Evolutionary conservation across 2,113 vertebrate species (phyloP).

Genomic region (Hypomesus transpacificus): DNA sequence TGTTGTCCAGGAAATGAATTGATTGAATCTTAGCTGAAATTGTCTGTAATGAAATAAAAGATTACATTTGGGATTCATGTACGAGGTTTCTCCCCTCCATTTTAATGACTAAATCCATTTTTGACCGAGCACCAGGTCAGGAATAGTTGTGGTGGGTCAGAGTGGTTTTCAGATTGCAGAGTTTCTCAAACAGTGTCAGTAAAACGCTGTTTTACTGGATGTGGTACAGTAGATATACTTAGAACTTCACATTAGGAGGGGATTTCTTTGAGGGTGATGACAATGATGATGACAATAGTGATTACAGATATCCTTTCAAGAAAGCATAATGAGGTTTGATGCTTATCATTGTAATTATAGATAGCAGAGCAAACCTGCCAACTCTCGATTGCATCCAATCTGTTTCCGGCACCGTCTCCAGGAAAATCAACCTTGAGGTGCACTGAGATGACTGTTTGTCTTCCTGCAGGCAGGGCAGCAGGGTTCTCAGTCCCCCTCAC

Average conservation of each 20-base stretch:
- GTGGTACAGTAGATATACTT: too few species aligned
- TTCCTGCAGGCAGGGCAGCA: constrained; percentile 64
- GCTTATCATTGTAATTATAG: constrained; percentile 69
- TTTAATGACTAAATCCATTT: constrained; percentile 67
- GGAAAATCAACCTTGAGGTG: constrained; percentile 65
- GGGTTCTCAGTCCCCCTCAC: constrained; percentile 59
- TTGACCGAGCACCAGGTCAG: constrained; percentile 48
- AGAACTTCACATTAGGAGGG: constrained; percentile 15
- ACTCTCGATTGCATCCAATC: constrained; percentile 58
- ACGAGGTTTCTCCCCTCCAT: constrained; percentile 49
- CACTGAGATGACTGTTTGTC: constrained; percentile 42
- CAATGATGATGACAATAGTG: constrained; percentile 53
- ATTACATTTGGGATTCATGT: constrained; percentile 60
- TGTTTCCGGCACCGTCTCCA: constrained; percentile 51
- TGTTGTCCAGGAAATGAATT: constrained; percentile 59
- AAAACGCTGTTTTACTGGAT: constrained; percentile 30
- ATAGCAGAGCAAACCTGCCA: constrained; percentile 55
- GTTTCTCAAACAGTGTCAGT: constrained; percentile 27
- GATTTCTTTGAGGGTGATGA: constrained; percentile 59
- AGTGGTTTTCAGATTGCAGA: constrained; percentile 47
- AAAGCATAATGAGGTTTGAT: constrained; percentile 62
- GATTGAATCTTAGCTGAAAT: constrained; percentile 63
- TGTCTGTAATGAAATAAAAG: constrained; percentile 63
- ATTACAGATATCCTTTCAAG: constrained; percentile 55
- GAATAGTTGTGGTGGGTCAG: constrained; percentile 54